Base-by-base conservation (phyloP, 2,888 invertebrate species). In the Ephialtes manifestator region DNA sequence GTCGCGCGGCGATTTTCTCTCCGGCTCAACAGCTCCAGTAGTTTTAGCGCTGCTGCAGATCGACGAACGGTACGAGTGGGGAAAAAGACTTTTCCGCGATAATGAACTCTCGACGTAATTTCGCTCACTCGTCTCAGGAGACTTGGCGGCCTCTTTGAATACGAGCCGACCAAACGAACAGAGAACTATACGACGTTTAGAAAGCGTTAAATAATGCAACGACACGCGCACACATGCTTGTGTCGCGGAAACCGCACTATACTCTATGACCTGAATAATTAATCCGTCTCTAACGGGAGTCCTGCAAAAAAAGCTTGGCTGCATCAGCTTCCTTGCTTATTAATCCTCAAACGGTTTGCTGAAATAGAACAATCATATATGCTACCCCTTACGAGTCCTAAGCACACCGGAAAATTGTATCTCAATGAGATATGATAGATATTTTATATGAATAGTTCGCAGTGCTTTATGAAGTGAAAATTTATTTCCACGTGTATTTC, bases 51-150 rank as follows among this genome's bases (percentile, higher is more conserved):
- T 24, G 24, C 31, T 8, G 28, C 60, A 4, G 83, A 79, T 70
- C 78, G 71, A 65, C 43, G 0, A 43, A 43, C 7, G n/a, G 80
- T 10, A 10, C 78, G 76, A 68, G 75, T 20, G 71, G 58, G 31
- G 83, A 83, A 80, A 81, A 83, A 80, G 70, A 83, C 87, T 91
- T 91, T 90, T 89, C 89, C 86, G 70, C 86, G 87, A 86, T 91
- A 91, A 91, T 90, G 89, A 91, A 91, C 90, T 85, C 82, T 60
- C 77, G 67, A 75, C 81, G 80, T 83, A 88, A 88, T 90, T 88
- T 82, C 86, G 67, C 79, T 77, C 76, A 24, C 28, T 72, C 76
- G 71, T 81, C 75, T 74, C 79, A 43, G 58, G 72, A 71, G 79
- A 82, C 84, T 79, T 70, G 72, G 82, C 76, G 75, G 75, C 79